Base-by-base conservation (phyloP, 2,797 vertebrate genomes). In the Channallabes apus region DNA sequence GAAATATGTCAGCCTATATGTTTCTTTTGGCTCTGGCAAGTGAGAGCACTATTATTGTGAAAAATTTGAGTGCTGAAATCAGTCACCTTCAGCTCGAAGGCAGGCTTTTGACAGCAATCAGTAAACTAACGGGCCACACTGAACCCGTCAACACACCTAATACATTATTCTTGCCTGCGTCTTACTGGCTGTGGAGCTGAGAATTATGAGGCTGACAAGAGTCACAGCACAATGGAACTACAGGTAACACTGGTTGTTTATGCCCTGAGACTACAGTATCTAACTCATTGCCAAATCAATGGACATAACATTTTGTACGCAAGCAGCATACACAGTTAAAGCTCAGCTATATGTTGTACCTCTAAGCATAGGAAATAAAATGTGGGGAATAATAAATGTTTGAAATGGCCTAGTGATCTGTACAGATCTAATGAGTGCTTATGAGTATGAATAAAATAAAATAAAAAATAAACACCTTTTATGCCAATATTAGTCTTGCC, bases 51-150 rank as follows among this genome's bases (percentile, higher is more conserved):
- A 58, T 38, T 78, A 78, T 24, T 62, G 58, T 38, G 32, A 61
- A n/a, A 6, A n/a, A 62, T 22, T 58, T 79, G 32, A 79, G 12
- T 79, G 58, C 32, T 62, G 58, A 62, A 79, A 79, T 79, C 58
- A 79, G 76, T 79, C 76, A 79, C 58, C 32, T 62, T 38, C 58
- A 62, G 22, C 58, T 79, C 20, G 24, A 62, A 79, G 76, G 32
- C 76, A 79, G 41, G 32, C 22, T 79, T 79, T n/a, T 61, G 76
- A 62, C 76, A 79, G 76, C 58, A 79, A 78, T 78, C 76, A 62
- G 76, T 78, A 61, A 62, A 62, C 76, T 79, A 62, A 61, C 58
- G 3, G 76, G 58, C 76, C 58, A 61, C 76, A 62, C 32, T 62
- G 76, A 62, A 79, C 32, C 76, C 12, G 1, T 79, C 58, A 62